phyloP scores from a whole-genome alignment of 2,113 vertebrate genomes.

The Strix uralensis region DNA sequence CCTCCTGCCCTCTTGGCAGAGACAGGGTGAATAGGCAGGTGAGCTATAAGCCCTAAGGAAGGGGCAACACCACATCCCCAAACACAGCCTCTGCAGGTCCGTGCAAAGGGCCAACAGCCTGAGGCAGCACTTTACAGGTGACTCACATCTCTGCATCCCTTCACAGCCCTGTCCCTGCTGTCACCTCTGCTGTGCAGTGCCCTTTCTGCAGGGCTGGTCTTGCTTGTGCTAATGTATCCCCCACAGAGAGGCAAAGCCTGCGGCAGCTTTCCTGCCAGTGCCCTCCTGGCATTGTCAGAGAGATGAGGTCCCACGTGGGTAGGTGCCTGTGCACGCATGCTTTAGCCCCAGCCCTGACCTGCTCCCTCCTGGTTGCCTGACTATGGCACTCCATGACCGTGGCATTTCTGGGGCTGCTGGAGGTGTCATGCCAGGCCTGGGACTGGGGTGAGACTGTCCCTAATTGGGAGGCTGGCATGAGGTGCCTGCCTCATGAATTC shows the following conservation, averaged over 20 bases:
- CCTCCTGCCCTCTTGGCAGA: not conserved
- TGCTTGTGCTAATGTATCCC: not conserved
- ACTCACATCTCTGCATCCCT: not conserved
- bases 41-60: not conserved
- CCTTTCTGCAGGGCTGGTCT: not conserved
- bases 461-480: not conserved
- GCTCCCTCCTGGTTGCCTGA: not conserved
- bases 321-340: not conserved
- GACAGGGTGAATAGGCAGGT: not conserved
- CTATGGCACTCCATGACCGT: accelerated
- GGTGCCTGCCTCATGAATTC: not conserved
- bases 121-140: accelerated
- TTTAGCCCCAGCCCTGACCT: not conserved
- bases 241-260: not conserved
- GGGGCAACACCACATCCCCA: not conserved
- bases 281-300: not conserved
- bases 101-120: not conserved
- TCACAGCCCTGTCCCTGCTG: not conserved
- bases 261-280: not conserved
- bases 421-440: not conserved
- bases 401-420: not conserved
- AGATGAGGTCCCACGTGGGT: accelerated
- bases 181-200: not conserved
- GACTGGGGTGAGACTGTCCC: not conserved
- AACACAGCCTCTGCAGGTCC: accelerated